Percentiles rank a stretch among this genome's conserved stretches.
Conservation (phyloP, 2,797 vertebrate genomes). For the Anabas testudineus region DNA sequence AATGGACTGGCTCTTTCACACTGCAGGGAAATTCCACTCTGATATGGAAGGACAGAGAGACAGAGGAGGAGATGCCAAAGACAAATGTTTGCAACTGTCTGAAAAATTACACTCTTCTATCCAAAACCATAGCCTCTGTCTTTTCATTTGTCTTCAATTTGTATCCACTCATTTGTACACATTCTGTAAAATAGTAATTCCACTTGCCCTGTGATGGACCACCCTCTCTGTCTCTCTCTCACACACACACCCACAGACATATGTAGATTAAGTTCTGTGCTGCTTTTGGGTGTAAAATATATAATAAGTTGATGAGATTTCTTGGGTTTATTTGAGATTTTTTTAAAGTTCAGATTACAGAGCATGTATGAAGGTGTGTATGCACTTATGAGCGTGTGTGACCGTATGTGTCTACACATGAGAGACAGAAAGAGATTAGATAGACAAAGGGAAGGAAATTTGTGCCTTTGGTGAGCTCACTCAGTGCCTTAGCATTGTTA, state of each 20-base stretch:
- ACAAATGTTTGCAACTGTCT: conserved; percentile 75
- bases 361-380: neutral
- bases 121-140: conserved; percentile 31
- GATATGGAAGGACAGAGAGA: conserved; percentile 65
- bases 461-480: conserved; percentile 73
- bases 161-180: conserved; percentile 1
- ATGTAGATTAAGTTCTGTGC: neutral
- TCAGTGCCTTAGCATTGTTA: conserved; percentile 76
- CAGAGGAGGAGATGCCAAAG: conserved; percentile 60
- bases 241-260: conserved; percentile 4
- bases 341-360: conserved; percentile 8
- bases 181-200: conserved; percentile 34
- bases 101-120: conserved; percentile 65
- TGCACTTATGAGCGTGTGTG: conserved; percentile 15
- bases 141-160: conserved; percentile 41
- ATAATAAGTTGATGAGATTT: conserved; percentile 11
- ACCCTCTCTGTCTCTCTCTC: neutral
- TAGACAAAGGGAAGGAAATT: conserved; percentile 64
- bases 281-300: neutral
- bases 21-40: conserved; percentile 85
- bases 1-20: conserved; percentile 86
- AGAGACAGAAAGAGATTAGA: conserved; percentile 44
- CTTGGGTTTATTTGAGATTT: conserved; percentile 12
- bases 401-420: conserved; percentile 16
- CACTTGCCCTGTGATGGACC: conserved; percentile 6